Evolutionary conservation across 2,888 invertebrate genomes (phyloP).

Genomic region (Biston betularia): DNA sequence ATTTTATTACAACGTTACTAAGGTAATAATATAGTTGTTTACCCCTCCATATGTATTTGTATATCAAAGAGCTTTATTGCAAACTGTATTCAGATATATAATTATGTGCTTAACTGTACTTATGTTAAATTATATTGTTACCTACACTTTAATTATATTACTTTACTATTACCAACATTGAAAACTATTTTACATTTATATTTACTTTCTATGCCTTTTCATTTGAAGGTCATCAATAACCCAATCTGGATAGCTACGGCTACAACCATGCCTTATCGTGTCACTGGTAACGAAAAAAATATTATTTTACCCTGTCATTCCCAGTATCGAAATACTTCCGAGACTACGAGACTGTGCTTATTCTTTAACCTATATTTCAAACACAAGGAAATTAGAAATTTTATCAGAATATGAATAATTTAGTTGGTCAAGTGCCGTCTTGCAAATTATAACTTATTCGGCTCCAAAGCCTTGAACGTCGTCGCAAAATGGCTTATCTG

Average conservation of each 20-base stretch:
- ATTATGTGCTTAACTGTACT: background rate
- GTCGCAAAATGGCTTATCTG: too few species aligned
- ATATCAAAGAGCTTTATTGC: background rate
- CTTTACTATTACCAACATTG: constrained; percentile 12
- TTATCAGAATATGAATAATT: background rate
- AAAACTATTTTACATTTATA: constrained; percentile 3
- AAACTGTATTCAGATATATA: background rate
- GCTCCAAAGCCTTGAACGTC: too few species aligned
- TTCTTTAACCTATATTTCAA: too few species aligned
- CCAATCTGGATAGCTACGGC: background rate
- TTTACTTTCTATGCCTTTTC: constrained; percentile 4
- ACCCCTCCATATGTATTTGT: background rate
- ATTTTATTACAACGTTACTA: constrained; percentile 20
- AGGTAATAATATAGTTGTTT: constrained; percentile 27
- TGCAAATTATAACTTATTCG: background rate
- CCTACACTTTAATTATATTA: constrained; percentile 8
- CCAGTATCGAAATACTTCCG: too few species aligned
- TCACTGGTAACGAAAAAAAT: too few species aligned
- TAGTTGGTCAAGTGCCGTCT: background rate
- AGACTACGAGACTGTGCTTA: too few species aligned
- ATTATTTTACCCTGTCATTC: too few species aligned
- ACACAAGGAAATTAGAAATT: too few species aligned
- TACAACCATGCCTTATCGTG: too few species aligned
- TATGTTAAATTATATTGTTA: constrained; percentile 9
- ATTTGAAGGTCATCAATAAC: constrained; percentile 7